Conservation (phyloP, 2,888 invertebrate genomes). For the Noctua janthina region DNA sequence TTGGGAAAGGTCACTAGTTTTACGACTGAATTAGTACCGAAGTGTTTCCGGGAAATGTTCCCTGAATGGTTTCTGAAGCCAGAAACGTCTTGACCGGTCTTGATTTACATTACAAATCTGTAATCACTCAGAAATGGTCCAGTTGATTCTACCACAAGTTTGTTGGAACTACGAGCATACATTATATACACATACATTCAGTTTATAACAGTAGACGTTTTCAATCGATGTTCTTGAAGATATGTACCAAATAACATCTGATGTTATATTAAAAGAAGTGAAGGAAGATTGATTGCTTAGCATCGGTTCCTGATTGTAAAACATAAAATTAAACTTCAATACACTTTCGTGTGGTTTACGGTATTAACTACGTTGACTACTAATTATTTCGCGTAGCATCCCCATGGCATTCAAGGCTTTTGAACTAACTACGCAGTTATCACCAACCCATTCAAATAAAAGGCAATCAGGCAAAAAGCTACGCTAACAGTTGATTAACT, state of each 20-base stretch:
- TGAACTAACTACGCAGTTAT: slow-evolving; percentile 19
- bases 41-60: slow-evolving; percentile 17
- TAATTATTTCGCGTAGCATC: slow-evolving; percentile 1
- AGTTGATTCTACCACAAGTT: neutral
- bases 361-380: neutral
- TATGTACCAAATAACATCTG: slow-evolving; percentile 1
- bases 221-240: neutral
- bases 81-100: neutral
- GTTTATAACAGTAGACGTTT: neutral
- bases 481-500: slow-evolving; percentile 49
- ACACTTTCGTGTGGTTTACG: neutral
- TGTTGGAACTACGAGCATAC: neutral
- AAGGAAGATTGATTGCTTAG: neutral
- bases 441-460: slow-evolving; percentile 35
- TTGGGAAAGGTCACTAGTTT: slow-evolving; percentile 16
- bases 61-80: neutral
- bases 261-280: neutral
- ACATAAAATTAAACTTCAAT: neutral
- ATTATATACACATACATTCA: neutral
- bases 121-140: slow-evolving; percentile 6
- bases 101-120: slow-evolving; percentile 15
- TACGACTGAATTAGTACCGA: neutral
- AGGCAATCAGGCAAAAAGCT: slow-evolving; percentile 54
- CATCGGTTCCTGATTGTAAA: neutral
- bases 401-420: slow-evolving; percentile 21